Evolutionary conservation across 30 jellyfish, hydroid and myxozoan species (phyloP).

Genomic region (Hydractinia echinata): DNA sequence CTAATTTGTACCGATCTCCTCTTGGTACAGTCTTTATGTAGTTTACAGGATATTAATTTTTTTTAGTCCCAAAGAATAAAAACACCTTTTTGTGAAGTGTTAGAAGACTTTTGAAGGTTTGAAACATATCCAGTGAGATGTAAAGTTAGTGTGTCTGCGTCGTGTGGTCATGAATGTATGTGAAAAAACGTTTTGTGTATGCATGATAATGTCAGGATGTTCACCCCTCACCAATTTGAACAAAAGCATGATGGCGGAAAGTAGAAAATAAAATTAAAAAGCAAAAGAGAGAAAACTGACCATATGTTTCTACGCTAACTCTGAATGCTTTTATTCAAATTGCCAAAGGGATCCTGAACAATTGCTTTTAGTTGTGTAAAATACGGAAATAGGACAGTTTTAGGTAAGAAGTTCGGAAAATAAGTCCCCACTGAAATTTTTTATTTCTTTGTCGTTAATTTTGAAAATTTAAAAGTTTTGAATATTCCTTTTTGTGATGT

Average conservation of each 20-base stretch:
- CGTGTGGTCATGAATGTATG: neutral
- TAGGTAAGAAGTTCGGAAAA: neutral
- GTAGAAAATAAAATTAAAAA: neutral
- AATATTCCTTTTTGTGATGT: too few species aligned
- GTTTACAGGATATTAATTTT: too few species aligned
- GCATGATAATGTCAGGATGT: neutral
- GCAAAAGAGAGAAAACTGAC: neutral
- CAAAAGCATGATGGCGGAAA: conserved; percentile 1
- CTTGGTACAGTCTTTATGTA: too few species aligned
- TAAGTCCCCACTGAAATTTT: too few species aligned
- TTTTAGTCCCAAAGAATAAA: too few species aligned
- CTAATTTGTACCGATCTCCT: too few species aligned
- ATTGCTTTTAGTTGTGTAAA: conserved; percentile 8
- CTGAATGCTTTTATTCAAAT: neutral
- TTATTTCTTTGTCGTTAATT: too few species aligned
- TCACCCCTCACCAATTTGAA: conserved; percentile 14
- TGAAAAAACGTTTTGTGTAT: neutral
- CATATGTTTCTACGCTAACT: neutral
- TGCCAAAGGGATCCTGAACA: conserved; percentile 19
- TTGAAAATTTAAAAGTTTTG: too few species aligned
- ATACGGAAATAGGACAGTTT: neutral
- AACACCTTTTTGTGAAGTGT: too few species aligned
- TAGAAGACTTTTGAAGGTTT: too few species aligned
- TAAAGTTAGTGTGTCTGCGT: neutral
- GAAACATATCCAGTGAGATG: too few species aligned